Percentiles rank a stretch among this genome's conserved stretches.
Evolutionary conservation across 1,140 invertebrate genomes (phyloP).

Genomic region (Muscidifurax raptorellus): DNA sequence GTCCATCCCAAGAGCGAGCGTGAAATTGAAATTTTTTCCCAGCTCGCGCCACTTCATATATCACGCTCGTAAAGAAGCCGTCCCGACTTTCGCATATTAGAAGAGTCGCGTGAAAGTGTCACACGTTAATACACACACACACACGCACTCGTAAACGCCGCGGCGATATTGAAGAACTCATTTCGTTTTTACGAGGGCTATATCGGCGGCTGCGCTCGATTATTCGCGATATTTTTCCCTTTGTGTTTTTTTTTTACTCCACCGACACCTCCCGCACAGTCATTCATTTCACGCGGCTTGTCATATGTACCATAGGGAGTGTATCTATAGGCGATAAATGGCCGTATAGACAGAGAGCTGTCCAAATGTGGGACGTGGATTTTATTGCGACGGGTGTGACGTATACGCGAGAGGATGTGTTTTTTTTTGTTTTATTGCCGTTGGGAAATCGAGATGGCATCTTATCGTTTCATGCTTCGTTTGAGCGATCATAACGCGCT

Average conservation of each 20-base stretch:
- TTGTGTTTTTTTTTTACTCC: not conserved
- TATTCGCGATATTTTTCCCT: not conserved
- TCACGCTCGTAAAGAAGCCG: constrained; percentile 23
- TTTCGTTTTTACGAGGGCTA: constrained; percentile 13
- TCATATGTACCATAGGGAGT: too few species aligned
- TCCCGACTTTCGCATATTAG: not conserved
- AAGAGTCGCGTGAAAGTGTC: constrained; percentile 19
- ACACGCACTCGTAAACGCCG: constrained; percentile 8
- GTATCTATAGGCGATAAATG: too few species aligned
- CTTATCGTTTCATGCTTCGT: not conserved
- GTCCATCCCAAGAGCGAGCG: not conserved
- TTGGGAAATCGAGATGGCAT: not conserved
- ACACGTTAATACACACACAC: not conserved
- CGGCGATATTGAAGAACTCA: constrained; percentile 29
- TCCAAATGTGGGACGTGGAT: not conserved
- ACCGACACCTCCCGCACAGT: not conserved
- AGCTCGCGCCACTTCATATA: not conserved
- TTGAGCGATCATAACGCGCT: not conserved
- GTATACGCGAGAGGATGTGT: not conserved
- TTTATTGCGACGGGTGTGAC: not conserved
- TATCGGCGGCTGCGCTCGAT: not conserved
- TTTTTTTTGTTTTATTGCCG: not conserved
- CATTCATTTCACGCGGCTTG: not conserved
- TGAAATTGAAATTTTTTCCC: not conserved
- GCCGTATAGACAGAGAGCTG: too few species aligned